phyloP scores from a whole-genome alignment of 2,797 vertebrate species.

The Lycodopsis pacificus region DNA sequence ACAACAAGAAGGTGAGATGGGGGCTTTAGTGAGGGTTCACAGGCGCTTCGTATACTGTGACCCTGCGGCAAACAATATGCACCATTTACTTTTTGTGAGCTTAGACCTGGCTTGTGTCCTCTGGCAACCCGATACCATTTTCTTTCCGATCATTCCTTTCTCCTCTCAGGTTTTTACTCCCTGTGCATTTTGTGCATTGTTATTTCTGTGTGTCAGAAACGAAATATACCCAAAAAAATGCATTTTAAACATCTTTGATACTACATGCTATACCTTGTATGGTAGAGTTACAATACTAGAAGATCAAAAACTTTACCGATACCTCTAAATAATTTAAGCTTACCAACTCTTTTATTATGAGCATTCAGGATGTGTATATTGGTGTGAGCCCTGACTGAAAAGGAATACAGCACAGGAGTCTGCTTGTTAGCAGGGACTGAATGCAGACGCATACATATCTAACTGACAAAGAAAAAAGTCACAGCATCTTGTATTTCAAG shows the following conservation, averaged over 20 bases:
- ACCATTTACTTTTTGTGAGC: neutral
- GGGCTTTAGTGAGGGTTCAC: neutral
- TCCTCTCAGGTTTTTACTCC: neutral
- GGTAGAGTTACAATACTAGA: neutral
- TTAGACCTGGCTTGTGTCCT: neutral
- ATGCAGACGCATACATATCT: neutral
- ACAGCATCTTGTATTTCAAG: neutral
- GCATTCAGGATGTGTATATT: neutral
- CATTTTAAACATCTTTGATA: slow-evolving; percentile 3
- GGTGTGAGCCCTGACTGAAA: neutral
- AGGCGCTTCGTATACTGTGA: neutral
- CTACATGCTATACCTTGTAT: neutral
- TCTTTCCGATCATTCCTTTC: slow-evolving; percentile 10
- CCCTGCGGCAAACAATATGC: no score
- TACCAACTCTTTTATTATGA: slow-evolving; percentile 24
- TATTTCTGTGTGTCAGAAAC: neutral
- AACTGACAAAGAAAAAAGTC: neutral
- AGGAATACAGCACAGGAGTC: neutral
- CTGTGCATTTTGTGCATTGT: neutral
- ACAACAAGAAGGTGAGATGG: slow-evolving; percentile 91
- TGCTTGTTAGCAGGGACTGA: neutral
- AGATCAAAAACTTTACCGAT: slow-evolving; percentile 31
- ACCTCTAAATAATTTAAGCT: slow-evolving; percentile 8
- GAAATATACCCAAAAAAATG: neutral
- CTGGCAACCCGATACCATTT: neutral